phyloP scores from a whole-genome alignment of 2,888 invertebrate species.

The Lithodes maja region DNA sequence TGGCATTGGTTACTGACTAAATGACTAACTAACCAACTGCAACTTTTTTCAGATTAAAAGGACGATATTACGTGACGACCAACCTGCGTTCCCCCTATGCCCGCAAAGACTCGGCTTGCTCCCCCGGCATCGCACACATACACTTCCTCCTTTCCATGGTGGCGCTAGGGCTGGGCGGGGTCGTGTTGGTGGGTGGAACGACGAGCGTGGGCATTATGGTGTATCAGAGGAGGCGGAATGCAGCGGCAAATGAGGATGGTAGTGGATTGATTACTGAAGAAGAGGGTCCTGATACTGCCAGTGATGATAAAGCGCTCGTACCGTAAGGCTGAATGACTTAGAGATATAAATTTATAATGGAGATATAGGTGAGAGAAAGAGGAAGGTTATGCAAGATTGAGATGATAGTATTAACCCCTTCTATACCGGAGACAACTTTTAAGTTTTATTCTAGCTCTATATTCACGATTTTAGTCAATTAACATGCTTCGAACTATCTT shows the following conservation, averaged over 20 bases:
- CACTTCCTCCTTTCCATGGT: background rate
- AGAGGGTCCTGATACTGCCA: background rate
- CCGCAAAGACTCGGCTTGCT: background rate
- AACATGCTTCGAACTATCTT: no score
- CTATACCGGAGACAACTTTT: no score
- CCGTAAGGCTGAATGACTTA: background rate
- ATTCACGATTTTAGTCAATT: no score
- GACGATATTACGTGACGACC: background rate
- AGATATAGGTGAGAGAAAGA: background rate
- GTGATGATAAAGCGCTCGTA: background rate
- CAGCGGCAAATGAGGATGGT: background rate
- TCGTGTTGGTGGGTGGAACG: background rate
- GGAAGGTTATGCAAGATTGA: background rate
- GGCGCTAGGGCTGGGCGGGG: background rate
- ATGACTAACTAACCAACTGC: background rate
- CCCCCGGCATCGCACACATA: background rate
- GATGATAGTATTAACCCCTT: no score
- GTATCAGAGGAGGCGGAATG: background rate
- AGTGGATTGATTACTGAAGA: conserved; percentile 1
- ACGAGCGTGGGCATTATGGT: background rate
- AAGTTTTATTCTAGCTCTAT: no score
- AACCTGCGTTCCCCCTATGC: background rate
- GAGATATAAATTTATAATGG: background rate
- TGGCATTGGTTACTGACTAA: no score
- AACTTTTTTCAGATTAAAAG: background rate